Base-by-base conservation (phyloP, 2,888 invertebrate species). In the Drosophila helvetica region DNA sequence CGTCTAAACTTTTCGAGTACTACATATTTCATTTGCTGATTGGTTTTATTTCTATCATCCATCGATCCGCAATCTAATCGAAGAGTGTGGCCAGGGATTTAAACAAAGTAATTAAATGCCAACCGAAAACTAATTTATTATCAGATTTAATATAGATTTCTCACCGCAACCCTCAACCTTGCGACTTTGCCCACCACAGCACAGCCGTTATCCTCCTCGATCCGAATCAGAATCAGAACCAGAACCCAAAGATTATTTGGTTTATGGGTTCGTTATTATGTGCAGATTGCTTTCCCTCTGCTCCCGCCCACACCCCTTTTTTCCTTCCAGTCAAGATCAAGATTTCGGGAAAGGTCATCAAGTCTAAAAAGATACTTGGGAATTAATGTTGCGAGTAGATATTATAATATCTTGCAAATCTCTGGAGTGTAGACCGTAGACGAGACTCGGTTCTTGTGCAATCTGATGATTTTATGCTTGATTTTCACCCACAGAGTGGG, bases 21-120 rank as follows among this genome's bases (percentile, higher is more conserved):
- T 30, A 27, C 30, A 33, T 18, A 15, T 27, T 17, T 18, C 10
- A 5, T 25, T 25, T 12, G 10, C 1, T 0, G 51, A 18, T 15
- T 15, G n/a, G 12, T n/a, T 30, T 2, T 1, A 8, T 8, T 45
- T 30, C 8, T 17, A 43, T 48, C 59, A 67, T 59, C 43, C 59
- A 68, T 68, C 59, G 47, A 48, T 17, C 0, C 8, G 30, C 58
- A 67, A 67, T 68, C 67, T 68, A 59, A 68, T 68, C 67, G 19
- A 18, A 48, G 27, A 42, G 7, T 1, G 27, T 8, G 27, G 2
- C 7, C 27, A 8, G 27, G 27, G 33, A 30, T 15, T 52, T 9
- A 38, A 18, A 15, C 33, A 22, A 52, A 33, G 18, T 48, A 53
- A 68, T 68, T 59, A 67, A 27, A 53, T 15, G 46, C 27, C 25